Percentiles rank a stretch among this genome's conserved stretches.
Evolutionary conservation across 1,140 invertebrate species (phyloP).

Genomic region (Anastrepha ludens): DNA sequence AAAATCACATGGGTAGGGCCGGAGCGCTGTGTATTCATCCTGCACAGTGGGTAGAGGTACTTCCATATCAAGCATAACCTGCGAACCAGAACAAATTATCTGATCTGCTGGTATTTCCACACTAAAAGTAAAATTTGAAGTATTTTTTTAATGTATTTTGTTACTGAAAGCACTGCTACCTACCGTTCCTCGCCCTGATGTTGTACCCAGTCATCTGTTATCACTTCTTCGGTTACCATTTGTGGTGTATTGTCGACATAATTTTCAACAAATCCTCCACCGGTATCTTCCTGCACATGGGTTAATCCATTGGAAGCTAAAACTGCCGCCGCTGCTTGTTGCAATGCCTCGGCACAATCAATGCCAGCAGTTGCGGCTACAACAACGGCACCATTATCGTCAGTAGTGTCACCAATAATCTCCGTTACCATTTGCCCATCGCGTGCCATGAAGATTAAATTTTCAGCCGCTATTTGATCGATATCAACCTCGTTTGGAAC

Average conservation of each 20-base stretch:
- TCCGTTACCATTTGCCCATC: constrained; percentile 73
- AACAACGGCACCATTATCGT: constrained; percentile 75
- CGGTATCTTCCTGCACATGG: constrained; percentile 44
- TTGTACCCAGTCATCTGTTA: constrained; percentile 85
- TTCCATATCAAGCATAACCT: constrained; percentile 81
- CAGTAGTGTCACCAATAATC: constrained; percentile 69
- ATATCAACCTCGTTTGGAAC: constrained; percentile 63
- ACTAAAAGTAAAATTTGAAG: constrained; percentile 64
- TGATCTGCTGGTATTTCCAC: constrained; percentile 82
- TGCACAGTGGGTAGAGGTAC: constrained; percentile 87
- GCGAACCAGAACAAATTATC: constrained; percentile 75
- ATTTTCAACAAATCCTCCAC: constrained; percentile 63
- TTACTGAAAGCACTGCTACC: constrained; percentile 48
- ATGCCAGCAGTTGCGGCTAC: constrained; percentile 73
- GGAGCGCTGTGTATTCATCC: constrained; percentile 85
- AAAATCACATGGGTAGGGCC: constrained; percentile 90
- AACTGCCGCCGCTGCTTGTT: constrained; percentile 55
- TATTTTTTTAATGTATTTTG: constrained; percentile 34
- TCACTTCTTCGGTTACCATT: constrained; percentile 83
- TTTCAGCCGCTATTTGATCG: constrained; percentile 79
- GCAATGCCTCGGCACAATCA: constrained; percentile 62
- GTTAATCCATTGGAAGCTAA: neutral
- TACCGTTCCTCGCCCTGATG: constrained; percentile 82
- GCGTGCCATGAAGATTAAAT: constrained; percentile 78
- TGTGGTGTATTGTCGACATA: constrained; percentile 61